Percentiles rank a stretch among this genome's conserved stretches.
These are phyloP conservation scores for Ficedula albicollis DNA, from an alignment of 2,797 vertebrate species.

Conservation along the genomic window DNA sequence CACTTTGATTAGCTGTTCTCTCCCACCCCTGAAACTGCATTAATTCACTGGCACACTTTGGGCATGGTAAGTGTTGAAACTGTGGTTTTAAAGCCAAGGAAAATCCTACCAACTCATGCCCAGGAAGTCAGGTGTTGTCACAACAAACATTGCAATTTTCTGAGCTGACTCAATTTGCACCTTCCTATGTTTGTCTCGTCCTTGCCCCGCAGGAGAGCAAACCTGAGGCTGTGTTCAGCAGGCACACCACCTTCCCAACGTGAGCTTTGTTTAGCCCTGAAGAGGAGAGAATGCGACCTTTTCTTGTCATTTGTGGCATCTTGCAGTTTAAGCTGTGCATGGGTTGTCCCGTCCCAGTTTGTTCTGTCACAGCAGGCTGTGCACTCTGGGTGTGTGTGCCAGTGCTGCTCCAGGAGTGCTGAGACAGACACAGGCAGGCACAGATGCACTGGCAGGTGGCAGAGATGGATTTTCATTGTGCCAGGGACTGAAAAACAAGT, in stretches of 20 bases:
- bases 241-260: background rate
- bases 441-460: background rate
- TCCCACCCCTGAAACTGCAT: background rate
- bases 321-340: background rate
- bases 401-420: background rate
- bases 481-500: background rate
- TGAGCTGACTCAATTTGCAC: background rate
- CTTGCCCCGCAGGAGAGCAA: background rate
- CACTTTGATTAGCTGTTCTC: background rate
- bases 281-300: background rate
- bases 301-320: background rate
- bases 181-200: background rate
- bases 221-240: background rate
- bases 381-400: background rate
- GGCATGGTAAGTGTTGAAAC: background rate
- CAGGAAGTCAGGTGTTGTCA: background rate
- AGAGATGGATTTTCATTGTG: background rate
- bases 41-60: background rate
- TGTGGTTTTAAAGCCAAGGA: background rate
- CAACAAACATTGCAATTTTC: slow-evolving; percentile 11
- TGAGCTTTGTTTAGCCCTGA: background rate
- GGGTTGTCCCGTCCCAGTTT: background rate
- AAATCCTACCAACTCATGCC: background rate
- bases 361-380: background rate
- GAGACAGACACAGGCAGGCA: background rate